A percentile compares a stretch with the other conserved stretches of the same genome.
phyloP scores from a whole-genome alignment of 2,888 invertebrate genomes.

The Drosophila neotestacea region DNA sequence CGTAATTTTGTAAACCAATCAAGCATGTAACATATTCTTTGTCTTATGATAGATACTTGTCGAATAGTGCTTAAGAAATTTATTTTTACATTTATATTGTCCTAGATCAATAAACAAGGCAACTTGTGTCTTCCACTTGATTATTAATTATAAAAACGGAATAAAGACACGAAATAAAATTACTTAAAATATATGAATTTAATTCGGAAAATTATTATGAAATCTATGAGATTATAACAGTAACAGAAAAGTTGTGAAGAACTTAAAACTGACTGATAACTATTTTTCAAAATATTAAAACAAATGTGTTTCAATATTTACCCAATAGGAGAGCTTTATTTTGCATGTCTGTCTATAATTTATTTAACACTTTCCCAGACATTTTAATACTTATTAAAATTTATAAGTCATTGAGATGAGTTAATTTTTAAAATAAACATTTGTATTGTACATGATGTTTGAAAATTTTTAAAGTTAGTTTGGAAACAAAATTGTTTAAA shows the following conservation, averaged over 20 bases:
- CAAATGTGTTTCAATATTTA: too few relatives aligned
- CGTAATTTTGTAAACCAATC: slow-evolving; percentile 56
- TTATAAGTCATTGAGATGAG: background rate
- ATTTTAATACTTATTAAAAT: background rate
- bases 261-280: background rate
- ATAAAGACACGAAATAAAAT: background rate
- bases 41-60: slow-evolving; percentile 24
- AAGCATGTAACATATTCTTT: slow-evolving; percentile 24
- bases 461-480: background rate
- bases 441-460: background rate
- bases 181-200: too few relatives aligned
- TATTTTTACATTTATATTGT: slow-evolving; percentile 25
- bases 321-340: too few relatives aligned
- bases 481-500: background rate
- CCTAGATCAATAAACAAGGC: slow-evolving; percentile 30
- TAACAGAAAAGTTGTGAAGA: background rate
- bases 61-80: slow-evolving; percentile 7
- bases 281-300: background rate
- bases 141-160: background rate
- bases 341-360: background rate
- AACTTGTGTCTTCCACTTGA: slow-evolving; percentile 7
- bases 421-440: background rate
- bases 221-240: background rate
- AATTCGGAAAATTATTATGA: background rate
- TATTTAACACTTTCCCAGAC: background rate